phyloP scores from a whole-genome alignment of 2,113 vertebrate genomes.

The Halichoerus grypus region DNA sequence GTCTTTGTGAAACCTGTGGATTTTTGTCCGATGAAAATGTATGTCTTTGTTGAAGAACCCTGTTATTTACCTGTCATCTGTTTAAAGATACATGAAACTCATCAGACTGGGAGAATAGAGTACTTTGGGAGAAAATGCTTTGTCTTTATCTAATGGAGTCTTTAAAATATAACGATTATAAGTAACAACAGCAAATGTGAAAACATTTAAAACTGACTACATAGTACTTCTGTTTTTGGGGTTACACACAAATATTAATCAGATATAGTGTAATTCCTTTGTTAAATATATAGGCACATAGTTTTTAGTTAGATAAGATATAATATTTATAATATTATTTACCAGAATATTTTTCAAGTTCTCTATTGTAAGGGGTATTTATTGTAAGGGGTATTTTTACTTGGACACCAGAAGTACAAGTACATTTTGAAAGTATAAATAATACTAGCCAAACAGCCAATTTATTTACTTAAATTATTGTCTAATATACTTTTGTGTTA shows the following conservation, averaged over 20 bases:
- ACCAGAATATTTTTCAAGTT: slow-evolving; percentile 43
- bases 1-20: background rate
- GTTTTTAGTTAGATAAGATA: slow-evolving; percentile 32
- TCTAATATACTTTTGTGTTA: slow-evolving; percentile 38
- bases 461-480: slow-evolving; percentile 41
- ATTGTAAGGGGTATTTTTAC: background rate
- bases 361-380: background rate
- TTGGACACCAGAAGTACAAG: background rate
- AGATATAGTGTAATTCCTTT: background rate
- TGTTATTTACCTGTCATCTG: background rate
- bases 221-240: background rate
- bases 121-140: background rate
- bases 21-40: slow-evolving; percentile 10
- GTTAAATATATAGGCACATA: background rate
- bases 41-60: background rate
- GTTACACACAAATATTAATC: background rate
- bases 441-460: background rate
- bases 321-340: slow-evolving; percentile 27
- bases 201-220: background rate
- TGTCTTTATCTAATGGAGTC: background rate
- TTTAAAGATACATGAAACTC: background rate
- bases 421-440: slow-evolving; percentile 58
- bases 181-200: background rate
- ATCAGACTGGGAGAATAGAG: background rate
- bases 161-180: slow-evolving; percentile 1